phyloP scores from a whole-genome alignment of 2,888 invertebrate species.

The Mylabris sibirica region DNA sequence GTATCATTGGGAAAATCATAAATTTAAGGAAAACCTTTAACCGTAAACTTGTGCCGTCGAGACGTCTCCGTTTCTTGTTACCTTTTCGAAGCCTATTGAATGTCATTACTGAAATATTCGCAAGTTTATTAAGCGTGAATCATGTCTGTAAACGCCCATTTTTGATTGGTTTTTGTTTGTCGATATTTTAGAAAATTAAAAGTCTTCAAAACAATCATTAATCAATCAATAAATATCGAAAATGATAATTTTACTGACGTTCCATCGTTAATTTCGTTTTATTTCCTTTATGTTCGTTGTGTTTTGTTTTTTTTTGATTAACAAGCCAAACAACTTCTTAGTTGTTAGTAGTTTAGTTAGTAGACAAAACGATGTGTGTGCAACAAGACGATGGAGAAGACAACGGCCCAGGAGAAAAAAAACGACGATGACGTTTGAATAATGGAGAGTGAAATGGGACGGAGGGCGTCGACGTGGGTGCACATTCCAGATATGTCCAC shows the following conservation, averaged over 20 bases:
- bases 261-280: not conserved
- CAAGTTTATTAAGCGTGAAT: not conserved
- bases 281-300: no score
- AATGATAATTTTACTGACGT: slow-evolving; percentile 6
- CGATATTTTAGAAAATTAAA: not conserved
- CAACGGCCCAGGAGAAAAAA: slow-evolving; percentile 28
- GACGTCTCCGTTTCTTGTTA: not conserved
- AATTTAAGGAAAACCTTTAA: not conserved
- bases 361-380: not conserved
- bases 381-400: slow-evolving; percentile 5
- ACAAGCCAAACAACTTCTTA: slow-evolving; percentile 7
- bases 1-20: not conserved
- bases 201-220: not conserved
- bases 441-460: slow-evolving; percentile 46
- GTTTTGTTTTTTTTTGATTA: not conserved
- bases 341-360: not conserved
- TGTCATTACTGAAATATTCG: slow-evolving; percentile 1
- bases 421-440: slow-evolving; percentile 33
- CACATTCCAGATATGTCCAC: slow-evolving; percentile 55
- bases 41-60: not conserved
- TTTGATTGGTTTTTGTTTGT: not conserved
- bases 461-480: slow-evolving; percentile 55
- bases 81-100: not conserved
- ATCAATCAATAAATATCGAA: not conserved
- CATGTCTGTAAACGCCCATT: not conserved